Evolutionary conservation across 2,113 vertebrate genomes (phyloP), one percentile per base, ranked within the genome.

Genomic region (Thomomys bottae): DNA sequence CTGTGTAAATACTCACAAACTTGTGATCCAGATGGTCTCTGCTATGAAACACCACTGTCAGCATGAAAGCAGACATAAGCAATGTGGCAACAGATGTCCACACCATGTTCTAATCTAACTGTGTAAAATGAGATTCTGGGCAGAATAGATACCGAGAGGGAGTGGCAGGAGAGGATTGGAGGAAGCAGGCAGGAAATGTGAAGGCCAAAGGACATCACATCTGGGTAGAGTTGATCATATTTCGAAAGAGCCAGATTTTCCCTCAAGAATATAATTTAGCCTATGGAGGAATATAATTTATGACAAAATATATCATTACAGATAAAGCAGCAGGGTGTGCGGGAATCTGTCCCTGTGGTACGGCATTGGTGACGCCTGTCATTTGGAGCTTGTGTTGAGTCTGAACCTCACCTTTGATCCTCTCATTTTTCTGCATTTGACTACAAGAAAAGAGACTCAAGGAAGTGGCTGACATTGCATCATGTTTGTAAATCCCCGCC

Each of bases 361-460:
- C 70, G 24, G 12, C 12, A 36, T 88, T 42, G n/a, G 30, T 40
- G 0, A 5, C 18, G 2, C 17, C 3, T 26, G n/a, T 21, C 9
- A 8, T 54, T 3, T 12, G 0, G 18, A 3, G 11, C 24, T 45
- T 23, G 20, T 10, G 1, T 23, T 1, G 2, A 5, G 8, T 3
- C 26, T 72, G 18, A 11, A 20, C 28, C 10, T 64, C 24, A 2
- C 36, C 26, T 36, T 21, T 4, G 30, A 67, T 3, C 3, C n/a
- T 26, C 0, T 26, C 28, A 24, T 66, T 67, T 61, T 32, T 78
- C 38, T 20, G 26, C 8, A 8, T 6, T 42, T 26, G 17, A 34
- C n/a, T 38, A 10, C 10, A 81, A 72, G 30, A 70, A 18, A 8
- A 38, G 30, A 70, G 15, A 70, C 24, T 36, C 20, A 18, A 49